Evolutionary conservation across 2,113 vertebrate genomes (phyloP).

Genomic region (Hymenochirus boettgeri): DNA sequence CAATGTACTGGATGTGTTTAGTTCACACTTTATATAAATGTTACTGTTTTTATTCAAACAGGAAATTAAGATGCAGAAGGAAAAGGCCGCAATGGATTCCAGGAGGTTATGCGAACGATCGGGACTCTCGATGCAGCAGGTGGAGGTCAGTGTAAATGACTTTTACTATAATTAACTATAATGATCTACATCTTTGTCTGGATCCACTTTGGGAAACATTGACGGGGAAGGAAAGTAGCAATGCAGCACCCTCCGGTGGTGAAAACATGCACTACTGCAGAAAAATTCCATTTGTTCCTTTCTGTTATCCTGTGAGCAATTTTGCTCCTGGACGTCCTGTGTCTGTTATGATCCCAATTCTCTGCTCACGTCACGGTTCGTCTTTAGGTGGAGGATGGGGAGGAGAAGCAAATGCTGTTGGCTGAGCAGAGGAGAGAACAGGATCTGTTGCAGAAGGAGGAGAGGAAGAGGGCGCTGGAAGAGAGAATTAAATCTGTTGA

Average conservation of each 20-base stretch:
- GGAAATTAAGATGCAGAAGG: constrained; percentile 80
- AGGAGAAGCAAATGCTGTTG: constrained; percentile 82
- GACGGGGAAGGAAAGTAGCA: too few species aligned
- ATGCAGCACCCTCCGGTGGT: background rate
- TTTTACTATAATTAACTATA: too few species aligned
- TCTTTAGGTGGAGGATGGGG: constrained; percentile 79
- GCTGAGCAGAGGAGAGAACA: constrained; percentile 88
- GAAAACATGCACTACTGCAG: background rate
- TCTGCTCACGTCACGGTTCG: constrained; percentile 62
- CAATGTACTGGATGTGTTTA: too few species aligned
- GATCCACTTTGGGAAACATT: too few species aligned
- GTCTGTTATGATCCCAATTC: constrained; percentile 27
- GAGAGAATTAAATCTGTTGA: constrained; percentile 91
- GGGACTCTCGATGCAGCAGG: constrained; percentile 67
- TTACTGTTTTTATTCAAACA: too few species aligned
- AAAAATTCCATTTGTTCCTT: too few species aligned
- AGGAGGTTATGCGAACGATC: constrained; percentile 69
- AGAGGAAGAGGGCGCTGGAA: constrained; percentile 80
- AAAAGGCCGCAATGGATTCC: constrained; percentile 67
- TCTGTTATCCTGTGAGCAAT: too few species aligned
- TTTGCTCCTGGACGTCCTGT: too few species aligned
- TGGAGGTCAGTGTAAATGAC: constrained; percentile 57
- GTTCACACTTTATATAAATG: too few species aligned
- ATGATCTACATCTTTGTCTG: too few species aligned
- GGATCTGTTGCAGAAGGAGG: constrained; percentile 82